Percentiles rank a stretch among this genome's conserved stretches.
Evolutionary conservation across 2,113 vertebrate species (phyloP).

Genomic region (Merops nubicus): DNA sequence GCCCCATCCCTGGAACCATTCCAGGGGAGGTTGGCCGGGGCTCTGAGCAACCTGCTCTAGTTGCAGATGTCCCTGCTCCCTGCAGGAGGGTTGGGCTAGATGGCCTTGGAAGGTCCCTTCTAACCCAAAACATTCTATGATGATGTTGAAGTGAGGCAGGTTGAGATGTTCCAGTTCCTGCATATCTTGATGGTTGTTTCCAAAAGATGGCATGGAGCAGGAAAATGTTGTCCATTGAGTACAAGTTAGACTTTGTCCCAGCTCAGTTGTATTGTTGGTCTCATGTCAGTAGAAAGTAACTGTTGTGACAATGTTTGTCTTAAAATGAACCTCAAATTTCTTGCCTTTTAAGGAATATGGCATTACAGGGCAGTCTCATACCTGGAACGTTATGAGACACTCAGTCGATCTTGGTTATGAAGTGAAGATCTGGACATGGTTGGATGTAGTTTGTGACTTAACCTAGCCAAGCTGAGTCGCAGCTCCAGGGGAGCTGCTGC

Average conservation of each 20-base stretch:
- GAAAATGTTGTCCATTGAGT: neutral
- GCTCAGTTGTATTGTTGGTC: neutral
- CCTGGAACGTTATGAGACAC: fast-evolving
- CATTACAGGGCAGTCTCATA: no score
- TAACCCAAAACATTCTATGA: neutral
- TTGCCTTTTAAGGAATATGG: neutral
- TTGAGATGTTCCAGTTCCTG: neutral
- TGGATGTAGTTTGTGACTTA: neutral
- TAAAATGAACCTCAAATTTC: neutral
- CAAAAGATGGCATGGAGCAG: neutral
- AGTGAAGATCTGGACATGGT: neutral
- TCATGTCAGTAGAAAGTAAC: neutral
- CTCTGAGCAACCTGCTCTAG: neutral
- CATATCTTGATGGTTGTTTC: neutral
- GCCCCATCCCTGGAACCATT: neutral
- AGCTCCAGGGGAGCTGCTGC: neutral
- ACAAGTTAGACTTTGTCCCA: neutral
- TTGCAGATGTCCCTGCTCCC: neutral
- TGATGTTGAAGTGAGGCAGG: neutral
- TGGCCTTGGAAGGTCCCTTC: neutral
- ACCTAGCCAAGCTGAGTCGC: neutral
- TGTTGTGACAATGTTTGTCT: neutral
- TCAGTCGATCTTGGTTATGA: fast-evolving
- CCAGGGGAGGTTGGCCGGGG: neutral
- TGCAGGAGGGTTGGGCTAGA: neutral